Percentiles rank a stretch among this genome's conserved stretches.
These are phyloP conservation scores for Zoanthus gigantus DNA, from an alignment of 92 coral and sea anemone genomes.

Conservation along the genomic window DNA sequence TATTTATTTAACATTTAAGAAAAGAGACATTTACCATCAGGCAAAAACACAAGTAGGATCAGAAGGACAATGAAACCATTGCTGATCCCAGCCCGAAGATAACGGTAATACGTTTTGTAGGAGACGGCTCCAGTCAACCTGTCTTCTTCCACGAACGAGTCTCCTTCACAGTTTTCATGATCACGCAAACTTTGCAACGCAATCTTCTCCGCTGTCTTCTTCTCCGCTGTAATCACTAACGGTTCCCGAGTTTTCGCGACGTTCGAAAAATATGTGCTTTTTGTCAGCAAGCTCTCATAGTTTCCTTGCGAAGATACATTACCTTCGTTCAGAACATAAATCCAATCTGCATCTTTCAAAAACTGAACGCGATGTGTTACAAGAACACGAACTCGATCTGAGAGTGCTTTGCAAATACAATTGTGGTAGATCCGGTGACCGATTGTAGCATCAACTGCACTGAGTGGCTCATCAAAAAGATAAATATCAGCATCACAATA, in stretches of 20 bases:
- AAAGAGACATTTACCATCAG: conserved; percentile 28
- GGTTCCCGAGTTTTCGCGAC: background rate
- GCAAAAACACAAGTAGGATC: conserved; percentile 31
- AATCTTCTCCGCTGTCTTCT: background rate
- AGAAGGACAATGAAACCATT: background rate
- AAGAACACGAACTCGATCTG: no score
- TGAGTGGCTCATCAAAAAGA: background rate
- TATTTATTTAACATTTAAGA: no score
- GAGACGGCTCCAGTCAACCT: conserved; percentile 44
- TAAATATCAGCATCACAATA: background rate
- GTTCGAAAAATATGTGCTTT: background rate
- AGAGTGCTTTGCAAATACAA: background rate
- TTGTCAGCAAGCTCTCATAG: conserved; percentile 12
- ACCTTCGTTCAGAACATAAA: background rate
- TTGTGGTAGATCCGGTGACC: background rate
- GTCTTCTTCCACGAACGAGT: conserved; percentile 35
- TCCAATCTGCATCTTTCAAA: conserved; percentile 16
- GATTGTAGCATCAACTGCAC: background rate
- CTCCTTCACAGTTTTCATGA: conserved; percentile 9
- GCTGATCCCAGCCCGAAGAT: conserved; percentile 54
- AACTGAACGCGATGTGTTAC: conserved; percentile 16
- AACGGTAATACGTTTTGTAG: conserved; percentile 47
- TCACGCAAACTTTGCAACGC: background rate
- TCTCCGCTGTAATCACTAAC: background rate
- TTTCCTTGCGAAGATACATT: conserved; percentile 43